Evolutionary conservation across 2,888 invertebrate genomes (phyloP).

Genomic region (Siphonodentalium dalli): DNA sequence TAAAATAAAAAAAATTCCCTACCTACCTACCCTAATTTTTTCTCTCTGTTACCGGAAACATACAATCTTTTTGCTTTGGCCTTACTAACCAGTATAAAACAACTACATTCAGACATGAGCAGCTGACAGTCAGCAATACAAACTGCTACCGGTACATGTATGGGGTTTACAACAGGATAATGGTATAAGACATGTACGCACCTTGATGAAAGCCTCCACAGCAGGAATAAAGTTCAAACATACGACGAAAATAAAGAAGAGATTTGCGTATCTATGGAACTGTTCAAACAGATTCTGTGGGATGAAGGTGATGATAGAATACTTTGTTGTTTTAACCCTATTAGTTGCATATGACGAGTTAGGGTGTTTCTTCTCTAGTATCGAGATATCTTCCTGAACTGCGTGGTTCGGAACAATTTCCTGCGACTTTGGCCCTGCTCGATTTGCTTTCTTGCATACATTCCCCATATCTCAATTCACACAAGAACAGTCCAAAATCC

Average conservation of each 20-base stretch:
- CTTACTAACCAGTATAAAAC: too few relatives aligned
- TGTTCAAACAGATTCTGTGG: conserved; percentile 96
- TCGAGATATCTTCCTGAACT: conserved; percentile 29
- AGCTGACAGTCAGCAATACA: too few relatives aligned
- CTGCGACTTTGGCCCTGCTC: conserved; percentile 39
- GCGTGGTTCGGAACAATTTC: conserved; percentile 47
- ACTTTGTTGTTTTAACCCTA: conserved; percentile 70
- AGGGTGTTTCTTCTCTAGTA: conserved; percentile 43
- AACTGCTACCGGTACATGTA: too few relatives aligned
- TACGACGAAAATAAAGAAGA: conserved; percentile 97
- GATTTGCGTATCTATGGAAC: conserved; percentile 95
- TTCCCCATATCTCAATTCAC: conserved; percentile 43
- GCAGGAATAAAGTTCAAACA: conserved; percentile 94
- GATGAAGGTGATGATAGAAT: conserved; percentile 89
- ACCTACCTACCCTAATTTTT: too few relatives aligned
- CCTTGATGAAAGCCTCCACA: conserved; percentile 76
- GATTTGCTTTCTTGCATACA: conserved; percentile 32
- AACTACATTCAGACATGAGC: too few relatives aligned
- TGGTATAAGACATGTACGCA: too few relatives aligned
- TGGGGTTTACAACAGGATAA: too few relatives aligned
- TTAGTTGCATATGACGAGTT: conserved; percentile 45
- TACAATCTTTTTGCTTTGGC: too few relatives aligned
- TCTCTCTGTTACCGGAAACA: too few relatives aligned
- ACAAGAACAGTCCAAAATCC: too few relatives aligned
- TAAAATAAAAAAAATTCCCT: too few relatives aligned